These are phyloP conservation scores for Strix aluco DNA, from an alignment of 2,113 vertebrate genomes.

Conservation along the genomic window DNA sequence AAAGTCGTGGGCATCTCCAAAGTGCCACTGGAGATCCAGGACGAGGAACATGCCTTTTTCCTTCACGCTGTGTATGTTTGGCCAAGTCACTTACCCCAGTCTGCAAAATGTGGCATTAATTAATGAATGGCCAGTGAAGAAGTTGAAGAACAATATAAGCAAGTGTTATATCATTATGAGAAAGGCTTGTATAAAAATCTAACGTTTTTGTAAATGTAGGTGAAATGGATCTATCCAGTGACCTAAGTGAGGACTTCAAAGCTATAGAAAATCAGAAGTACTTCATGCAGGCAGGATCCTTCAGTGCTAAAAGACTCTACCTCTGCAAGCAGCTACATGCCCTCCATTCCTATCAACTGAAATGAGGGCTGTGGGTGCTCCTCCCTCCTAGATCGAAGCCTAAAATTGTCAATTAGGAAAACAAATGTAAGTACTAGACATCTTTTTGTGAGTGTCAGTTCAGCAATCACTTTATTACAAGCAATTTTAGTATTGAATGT, in stretches of 20 bases:
- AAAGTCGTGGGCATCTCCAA: fast-evolving
- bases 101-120: not conserved
- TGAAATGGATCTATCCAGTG: not conserved
- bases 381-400: not conserved
- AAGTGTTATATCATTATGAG: not conserved
- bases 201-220: not conserved
- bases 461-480: slow-evolving; percentile 42
- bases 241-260: not conserved
- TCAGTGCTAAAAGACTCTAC: not conserved
- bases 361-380: not conserved
- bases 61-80: not conserved
- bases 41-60: not conserved
- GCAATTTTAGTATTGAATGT: slow-evolving; percentile 54
- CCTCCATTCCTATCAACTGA: not conserved
- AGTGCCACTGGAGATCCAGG: not conserved
- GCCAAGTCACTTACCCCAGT: not conserved
- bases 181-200: not conserved
- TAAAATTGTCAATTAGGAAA: slow-evolving; percentile 39
- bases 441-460: slow-evolving; percentile 28
- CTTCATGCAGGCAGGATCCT: not conserved
- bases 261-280: not conserved
- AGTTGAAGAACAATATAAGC: not conserved
- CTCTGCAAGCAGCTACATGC: not conserved
- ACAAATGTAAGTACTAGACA: slow-evolving; percentile 37
- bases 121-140: not conserved